Base-by-base conservation (phyloP, 2,113 vertebrate genomes). In the Galeopterus variegatus region DNA sequence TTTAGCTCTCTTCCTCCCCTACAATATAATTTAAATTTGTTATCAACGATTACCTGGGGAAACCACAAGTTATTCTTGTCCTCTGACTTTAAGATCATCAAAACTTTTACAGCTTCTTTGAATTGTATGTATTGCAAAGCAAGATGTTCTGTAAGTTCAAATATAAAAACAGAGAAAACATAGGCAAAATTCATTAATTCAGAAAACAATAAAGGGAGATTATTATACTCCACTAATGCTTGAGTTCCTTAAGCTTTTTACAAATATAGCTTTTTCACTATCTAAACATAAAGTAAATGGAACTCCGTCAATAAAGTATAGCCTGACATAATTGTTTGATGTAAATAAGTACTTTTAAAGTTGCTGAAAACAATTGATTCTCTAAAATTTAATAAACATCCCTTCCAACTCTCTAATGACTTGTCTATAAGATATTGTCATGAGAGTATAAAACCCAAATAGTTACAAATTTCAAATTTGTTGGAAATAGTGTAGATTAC, bases 101-200 rank as follows among this genome's bases (percentile, higher is more conserved):
- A 62, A 89, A n/a, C 0, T 90, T 93, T 90, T 56, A 86, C 0
- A 73, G 6, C 2, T 73, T 94, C 24, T 87, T 67, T 81, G 12
- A 80, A 41, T 83, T 67, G 80, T 70, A 80, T 82, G 10, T 9
- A 58, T 67, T 50, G n/a, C 23, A 85, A 95, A 86, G 28, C n/a
- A 80, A 90, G 21, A 80, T 76, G 85, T 82, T 89, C 26, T 90
- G 80, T 58, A 84, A 33, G 28, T 77, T 84, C 33, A 85, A 67
- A 9, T 73, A 64, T n/a, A 26, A 3, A 86, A 86, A 89, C 13
- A 94, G n/a, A 82, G 8, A 69, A 86, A 79, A 36, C 19, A 81
- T 54, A 70, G 3, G 0, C 58, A 62, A 70, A 76, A 64, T 50
- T 14, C 21, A 67, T 85, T 76, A 24, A 81, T 60, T 72, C 84